phyloP scores from a whole-genome alignment of 2,113 vertebrate species.

The Crotalus horridus region DNA sequence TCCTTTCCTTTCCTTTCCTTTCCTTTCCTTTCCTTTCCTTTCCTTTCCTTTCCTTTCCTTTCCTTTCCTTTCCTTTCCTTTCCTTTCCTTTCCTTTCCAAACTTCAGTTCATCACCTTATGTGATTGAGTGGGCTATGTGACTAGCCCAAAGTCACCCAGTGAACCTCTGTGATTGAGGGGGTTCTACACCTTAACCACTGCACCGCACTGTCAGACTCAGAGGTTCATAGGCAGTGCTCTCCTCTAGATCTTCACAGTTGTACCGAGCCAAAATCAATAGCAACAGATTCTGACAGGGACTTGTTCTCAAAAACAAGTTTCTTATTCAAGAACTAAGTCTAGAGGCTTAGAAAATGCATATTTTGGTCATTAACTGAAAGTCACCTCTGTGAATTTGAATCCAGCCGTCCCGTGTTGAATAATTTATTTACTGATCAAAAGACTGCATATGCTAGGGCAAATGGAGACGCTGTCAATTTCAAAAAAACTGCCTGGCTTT shows the following conservation, averaged over 20 bases:
- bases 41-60: no score
- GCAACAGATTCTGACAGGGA: neutral
- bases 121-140: neutral
- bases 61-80: no score
- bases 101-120: neutral
- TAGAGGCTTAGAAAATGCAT: neutral
- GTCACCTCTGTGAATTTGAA: neutral
- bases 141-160: neutral
- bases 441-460: neutral
- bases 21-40: no score
- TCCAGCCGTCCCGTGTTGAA: neutral
- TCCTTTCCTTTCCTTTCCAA: no score
- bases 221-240: neutral
- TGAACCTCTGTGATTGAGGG: neutral
- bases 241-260: neutral
- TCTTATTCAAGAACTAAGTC: neutral
- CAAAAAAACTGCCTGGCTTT: neutral
- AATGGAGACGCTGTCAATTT: neutral
- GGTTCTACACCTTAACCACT: neutral
- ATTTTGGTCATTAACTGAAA: neutral
- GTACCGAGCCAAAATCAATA: neutral
- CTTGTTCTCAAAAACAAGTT: neutral
- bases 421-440: neutral
- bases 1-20: no score
- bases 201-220: neutral